Conservation (phyloP, 2,888 invertebrate species). For the Nomada fabriciana region DNA sequence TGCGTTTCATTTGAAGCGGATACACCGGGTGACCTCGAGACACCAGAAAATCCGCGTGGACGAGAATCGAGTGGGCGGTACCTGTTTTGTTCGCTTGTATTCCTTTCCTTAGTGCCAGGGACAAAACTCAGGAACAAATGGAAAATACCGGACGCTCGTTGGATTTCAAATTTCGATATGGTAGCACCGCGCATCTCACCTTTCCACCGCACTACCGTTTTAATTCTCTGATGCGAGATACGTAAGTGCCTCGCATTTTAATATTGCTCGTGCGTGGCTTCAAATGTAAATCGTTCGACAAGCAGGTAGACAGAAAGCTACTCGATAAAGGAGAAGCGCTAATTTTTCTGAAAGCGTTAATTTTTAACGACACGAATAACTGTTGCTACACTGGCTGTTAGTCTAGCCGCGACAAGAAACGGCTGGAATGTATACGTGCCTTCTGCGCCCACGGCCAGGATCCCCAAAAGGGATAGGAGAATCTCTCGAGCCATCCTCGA, state of each 20-base stretch:
- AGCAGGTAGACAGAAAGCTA: no score
- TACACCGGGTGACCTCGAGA: slow-evolving; percentile 80
- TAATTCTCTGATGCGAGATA: no score
- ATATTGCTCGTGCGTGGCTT: no score
- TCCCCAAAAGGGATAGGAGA: slow-evolving; percentile 77
- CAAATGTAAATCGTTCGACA: no score
- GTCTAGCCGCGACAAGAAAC: neutral
- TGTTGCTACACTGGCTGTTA: neutral
- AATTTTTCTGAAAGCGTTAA: no score
- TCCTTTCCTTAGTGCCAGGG: slow-evolving; percentile 57
- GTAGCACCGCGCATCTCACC: neutral
- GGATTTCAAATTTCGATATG: slow-evolving; percentile 22
- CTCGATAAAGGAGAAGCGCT: no score
- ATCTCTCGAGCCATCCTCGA: slow-evolving; percentile 74
- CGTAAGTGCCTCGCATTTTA: no score
- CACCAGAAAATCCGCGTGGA: slow-evolving; percentile 78
- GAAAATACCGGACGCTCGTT: slow-evolving; percentile 14
- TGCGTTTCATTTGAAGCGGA: slow-evolving; percentile 55
- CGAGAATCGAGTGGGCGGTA: slow-evolving; percentile 77
- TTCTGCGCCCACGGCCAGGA: slow-evolving; percentile 74
- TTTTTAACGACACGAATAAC: slow-evolving; percentile 4
- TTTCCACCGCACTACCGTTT: neutral
- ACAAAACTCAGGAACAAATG: slow-evolving; percentile 35
- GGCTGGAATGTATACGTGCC: slow-evolving; percentile 69
- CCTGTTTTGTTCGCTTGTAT: slow-evolving; percentile 68